Evolutionary conservation across 2,797 vertebrate genomes (phyloP).

Genomic region (Orestias chungarensis): DNA sequence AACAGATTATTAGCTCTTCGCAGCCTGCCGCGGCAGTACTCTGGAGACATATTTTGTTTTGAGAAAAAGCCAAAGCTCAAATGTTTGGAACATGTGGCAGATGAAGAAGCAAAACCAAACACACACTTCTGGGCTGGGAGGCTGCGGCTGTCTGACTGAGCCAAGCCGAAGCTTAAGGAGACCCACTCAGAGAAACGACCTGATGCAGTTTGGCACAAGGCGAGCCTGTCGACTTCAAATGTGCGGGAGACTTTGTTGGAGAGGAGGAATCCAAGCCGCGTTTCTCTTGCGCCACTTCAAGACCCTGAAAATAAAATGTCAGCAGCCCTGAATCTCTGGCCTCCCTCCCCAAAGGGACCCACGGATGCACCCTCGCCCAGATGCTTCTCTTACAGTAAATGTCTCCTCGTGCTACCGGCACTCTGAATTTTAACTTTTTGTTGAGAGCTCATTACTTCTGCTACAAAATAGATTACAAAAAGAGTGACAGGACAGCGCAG

Average conservation of each 20-base stretch:
- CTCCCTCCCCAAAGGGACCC: slow-evolving; percentile 16
- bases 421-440: slow-evolving; percentile 44
- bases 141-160: slow-evolving; percentile 47
- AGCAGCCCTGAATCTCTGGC: slow-evolving; percentile 27
- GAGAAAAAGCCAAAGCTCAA: slow-evolving; percentile 52
- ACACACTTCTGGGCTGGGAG: slow-evolving; percentile 14
- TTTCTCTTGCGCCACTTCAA: slow-evolving; percentile 57
- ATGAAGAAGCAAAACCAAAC: slow-evolving; percentile 49
- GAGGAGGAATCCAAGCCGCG: slow-evolving; percentile 29
- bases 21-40: slow-evolving; percentile 39
- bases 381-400: slow-evolving; percentile 42
- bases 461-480: slow-evolving; percentile 8
- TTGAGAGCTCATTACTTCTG: slow-evolving; percentile 48
- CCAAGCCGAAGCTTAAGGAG: slow-evolving; percentile 65
- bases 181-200: slow-evolving; percentile 59
- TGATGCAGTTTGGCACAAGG: slow-evolving; percentile 44
- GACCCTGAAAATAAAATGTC: slow-evolving; percentile 44
- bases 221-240: slow-evolving; percentile 46
- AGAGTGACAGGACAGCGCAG: not conserved
- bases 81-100: slow-evolving; percentile 62
- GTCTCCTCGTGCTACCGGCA: slow-evolving; percentile 56
- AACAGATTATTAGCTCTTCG: slow-evolving; percentile 35
- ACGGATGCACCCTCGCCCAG: slow-evolving; percentile 41
- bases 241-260: slow-evolving; percentile 26
- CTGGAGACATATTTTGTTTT: slow-evolving; percentile 46